Percentiles rank a stretch among this genome's conserved stretches.
phyloP scores from a whole-genome alignment of 2,888 invertebrate species.

The Drosophila cognata region DNA sequence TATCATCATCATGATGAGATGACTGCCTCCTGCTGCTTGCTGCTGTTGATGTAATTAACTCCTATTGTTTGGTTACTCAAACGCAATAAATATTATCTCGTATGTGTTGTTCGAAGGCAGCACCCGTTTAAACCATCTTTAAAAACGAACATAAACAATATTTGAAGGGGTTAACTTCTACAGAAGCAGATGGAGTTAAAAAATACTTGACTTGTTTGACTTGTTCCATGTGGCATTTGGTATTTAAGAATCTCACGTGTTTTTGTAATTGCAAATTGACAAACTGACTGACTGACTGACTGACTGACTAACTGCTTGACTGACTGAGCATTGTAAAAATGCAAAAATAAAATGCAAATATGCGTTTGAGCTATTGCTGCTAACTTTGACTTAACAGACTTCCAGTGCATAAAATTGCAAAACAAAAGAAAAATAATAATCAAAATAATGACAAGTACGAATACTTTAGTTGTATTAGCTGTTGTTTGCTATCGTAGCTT shows the following conservation, averaged over 20 bases:
- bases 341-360: conserved; percentile 30
- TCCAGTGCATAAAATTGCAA: conserved; percentile 15
- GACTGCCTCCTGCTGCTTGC: conserved; percentile 13
- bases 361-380: conserved; percentile 3
- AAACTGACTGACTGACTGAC: conserved; percentile 13
- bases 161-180: conserved; percentile 17
- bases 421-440: background rate
- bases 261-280: conserved; percentile 50
- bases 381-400: background rate
- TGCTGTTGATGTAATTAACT: conserved; percentile 43
- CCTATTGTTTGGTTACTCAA: conserved; percentile 36
- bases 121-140: conserved; percentile 20
- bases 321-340: conserved; percentile 8
- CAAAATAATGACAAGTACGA: background rate
- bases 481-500: background rate
- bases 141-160: conserved; percentile 4
- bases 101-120: background rate
- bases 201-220: conserved; percentile 59
- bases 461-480: background rate
- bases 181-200: conserved; percentile 6
- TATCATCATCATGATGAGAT: conserved; percentile 25
- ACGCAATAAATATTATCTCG: conserved; percentile 32
- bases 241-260: conserved; percentile 71
- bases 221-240: conserved; percentile 64
- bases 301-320: conserved; percentile 19